Evolutionary conservation across 2,797 vertebrate species (phyloP), one percentile per base, ranked within the genome.

Genomic region (Macroramphosus scolopax): DNA sequence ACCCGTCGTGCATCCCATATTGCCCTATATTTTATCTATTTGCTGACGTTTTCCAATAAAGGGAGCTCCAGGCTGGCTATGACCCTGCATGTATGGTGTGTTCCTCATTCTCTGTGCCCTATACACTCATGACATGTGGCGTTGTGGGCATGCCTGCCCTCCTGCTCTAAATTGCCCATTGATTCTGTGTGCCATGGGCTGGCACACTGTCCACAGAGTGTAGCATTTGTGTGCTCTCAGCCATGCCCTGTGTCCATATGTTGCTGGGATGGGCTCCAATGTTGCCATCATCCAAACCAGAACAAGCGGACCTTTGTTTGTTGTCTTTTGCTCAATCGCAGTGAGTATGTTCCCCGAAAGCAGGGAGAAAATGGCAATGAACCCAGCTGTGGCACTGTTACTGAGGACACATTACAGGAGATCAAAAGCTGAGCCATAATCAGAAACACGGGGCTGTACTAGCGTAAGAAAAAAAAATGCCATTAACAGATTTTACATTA

Each of bases 171-270:
- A 88, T 83, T 87, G 81, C 81, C 86, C 84, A 89, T 89, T 91
- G 88, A 89, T 88, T 86, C 83, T 52, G 77, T 52, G 77, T 85
- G 86, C 83, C 82, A 83, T 81, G 82, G 77, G 83, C 80, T 88
- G 89, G 89, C 89, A 89, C 85, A 60, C 42, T 75, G 75, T 88
- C 77, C 70, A 68, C 35, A 59, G 80, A 80, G 86, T 84, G 86
- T 80, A 80, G 85, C 87, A 87, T 91, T 89, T 85, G 88, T 90
- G 89, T 86, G 85, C 90, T 86, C 80, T 89, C 90, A 88, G 84
- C 88, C 89, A 81, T 91, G 84, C 80, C 78, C 85, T 77, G 78
- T 78, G 87, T 87, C 89, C 90, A 92, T 92, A 92, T 92, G 90
- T 86, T 89, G 78, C 86, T 85, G 89, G 90, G 90, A 89, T 71